Percentiles rank a stretch among this genome's conserved stretches.
Conservation (phyloP, 2,797 vertebrate species). For the Diglossa cyanea region DNA sequence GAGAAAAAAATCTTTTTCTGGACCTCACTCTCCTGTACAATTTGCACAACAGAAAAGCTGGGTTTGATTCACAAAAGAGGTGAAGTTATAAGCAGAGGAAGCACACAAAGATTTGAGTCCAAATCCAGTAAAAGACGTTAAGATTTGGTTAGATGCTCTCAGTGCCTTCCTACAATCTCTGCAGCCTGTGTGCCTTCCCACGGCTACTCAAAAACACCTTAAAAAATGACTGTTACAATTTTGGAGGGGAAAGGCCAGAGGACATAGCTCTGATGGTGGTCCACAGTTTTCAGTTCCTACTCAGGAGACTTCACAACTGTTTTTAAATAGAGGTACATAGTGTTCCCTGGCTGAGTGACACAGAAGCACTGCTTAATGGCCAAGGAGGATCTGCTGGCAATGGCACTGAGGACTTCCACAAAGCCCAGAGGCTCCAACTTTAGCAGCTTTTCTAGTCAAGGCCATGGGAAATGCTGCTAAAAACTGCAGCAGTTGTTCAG, state of each 20-base stretch:
- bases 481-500: neutral
- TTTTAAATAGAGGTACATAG: neutral
- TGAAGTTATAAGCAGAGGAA: neutral
- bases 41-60: slow-evolving; percentile 14
- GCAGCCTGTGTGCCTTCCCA: neutral
- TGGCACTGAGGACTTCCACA: neutral
- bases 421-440: neutral
- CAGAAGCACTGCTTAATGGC: neutral
- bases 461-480: neutral
- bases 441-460: neutral
- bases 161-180: neutral
- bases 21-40: neutral
- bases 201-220: neutral
- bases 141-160: neutral
- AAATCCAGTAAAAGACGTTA: neutral
- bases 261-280: neutral
- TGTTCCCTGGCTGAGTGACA: neutral
- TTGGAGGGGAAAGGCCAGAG: neutral
- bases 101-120: neutral
- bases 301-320: neutral
- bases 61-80: slow-evolving; percentile 21
- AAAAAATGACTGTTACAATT: neutral
- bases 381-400: neutral
- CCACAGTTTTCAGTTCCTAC: neutral
- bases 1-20: neutral